Conservation (phyloP, 2,888 invertebrate species). For the Rhopalosiphum nymphaeae region DNA sequence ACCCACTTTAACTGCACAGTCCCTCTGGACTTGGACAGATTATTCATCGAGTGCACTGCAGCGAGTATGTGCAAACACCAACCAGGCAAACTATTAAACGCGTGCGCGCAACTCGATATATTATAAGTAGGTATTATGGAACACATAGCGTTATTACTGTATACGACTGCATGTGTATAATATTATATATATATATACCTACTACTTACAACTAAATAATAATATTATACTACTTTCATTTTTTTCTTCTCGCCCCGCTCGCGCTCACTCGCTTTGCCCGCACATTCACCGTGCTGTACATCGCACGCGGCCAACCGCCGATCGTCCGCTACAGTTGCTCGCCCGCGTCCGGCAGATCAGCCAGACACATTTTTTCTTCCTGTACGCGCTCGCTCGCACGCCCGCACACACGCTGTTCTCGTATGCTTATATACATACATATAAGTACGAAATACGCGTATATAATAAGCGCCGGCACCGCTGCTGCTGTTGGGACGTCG, state of each 20-base stretch:
- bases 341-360: background rate
- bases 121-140: background rate
- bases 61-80: background rate
- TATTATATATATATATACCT: background rate
- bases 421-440: constrained; percentile 4
- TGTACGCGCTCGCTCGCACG: background rate
- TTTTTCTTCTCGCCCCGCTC: background rate
- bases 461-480: constrained; percentile 25
- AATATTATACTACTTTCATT: constrained; percentile 11
- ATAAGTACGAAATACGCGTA: constrained; percentile 42
- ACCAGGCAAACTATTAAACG: background rate
- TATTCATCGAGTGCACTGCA: background rate
- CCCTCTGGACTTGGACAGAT: background rate
- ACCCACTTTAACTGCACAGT: background rate
- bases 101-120: background rate
- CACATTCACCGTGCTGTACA: background rate
- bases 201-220: background rate
- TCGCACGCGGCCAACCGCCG: background rate
- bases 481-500: constrained; percentile 46
- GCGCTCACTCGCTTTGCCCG: background rate
- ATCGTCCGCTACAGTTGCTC: background rate
- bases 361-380: background rate
- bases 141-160: background rate
- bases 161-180: background rate
- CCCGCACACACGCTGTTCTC: constrained; percentile 7